Evolutionary conservation across 2,888 invertebrate genomes (phyloP).

Genomic region (Dicranocentrus wangi): DNA sequence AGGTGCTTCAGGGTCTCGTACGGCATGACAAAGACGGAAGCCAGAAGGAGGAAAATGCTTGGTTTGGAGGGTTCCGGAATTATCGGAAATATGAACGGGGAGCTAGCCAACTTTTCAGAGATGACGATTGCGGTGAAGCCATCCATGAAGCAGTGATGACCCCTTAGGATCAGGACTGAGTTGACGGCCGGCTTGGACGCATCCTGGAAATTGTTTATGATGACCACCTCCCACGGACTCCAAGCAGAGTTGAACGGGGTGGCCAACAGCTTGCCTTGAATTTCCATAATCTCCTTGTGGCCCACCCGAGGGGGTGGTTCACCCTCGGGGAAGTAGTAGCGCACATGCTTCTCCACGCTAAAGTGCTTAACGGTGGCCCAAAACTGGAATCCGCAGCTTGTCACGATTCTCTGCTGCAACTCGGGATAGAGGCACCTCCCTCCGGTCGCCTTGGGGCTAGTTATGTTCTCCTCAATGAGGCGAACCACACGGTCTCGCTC

Average conservation of each 20-base stretch:
- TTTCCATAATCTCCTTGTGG: no score
- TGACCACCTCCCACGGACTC: neutral
- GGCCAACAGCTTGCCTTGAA: neutral
- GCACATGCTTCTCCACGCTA: no score
- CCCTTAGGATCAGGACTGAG: neutral
- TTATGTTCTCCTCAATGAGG: no score
- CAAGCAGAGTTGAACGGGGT: neutral
- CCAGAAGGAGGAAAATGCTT: neutral
- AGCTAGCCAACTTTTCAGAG: neutral
- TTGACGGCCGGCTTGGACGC: neutral
- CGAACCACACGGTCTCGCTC: no score
- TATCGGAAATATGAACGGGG: neutral
- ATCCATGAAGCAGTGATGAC: neutral
- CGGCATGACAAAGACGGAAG: neutral
- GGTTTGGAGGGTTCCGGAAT: neutral
- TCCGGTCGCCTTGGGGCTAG: no score
- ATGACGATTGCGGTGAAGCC: neutral
- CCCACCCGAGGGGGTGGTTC: no score
- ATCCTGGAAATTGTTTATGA: neutral
- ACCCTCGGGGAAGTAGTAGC: no score
- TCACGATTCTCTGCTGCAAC: no score
- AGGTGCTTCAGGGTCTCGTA: neutral
- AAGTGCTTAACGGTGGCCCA: no score
- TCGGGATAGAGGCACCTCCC: no score
- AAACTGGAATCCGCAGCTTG: no score